These are phyloP conservation scores for Megalopta genalis DNA, from an alignment of 1,140 invertebrate species.

Conservation along the genomic window DNA sequence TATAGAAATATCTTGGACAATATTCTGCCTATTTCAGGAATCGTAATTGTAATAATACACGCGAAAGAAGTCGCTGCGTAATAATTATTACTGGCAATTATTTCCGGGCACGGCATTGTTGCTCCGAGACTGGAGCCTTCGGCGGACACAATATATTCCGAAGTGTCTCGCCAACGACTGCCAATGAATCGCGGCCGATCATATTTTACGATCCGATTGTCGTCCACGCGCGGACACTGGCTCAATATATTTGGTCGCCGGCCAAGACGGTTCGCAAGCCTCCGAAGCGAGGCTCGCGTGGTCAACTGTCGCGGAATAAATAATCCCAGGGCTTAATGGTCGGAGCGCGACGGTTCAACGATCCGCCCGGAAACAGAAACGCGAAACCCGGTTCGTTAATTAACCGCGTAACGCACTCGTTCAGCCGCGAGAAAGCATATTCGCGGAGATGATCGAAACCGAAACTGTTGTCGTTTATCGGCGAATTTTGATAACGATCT, in stretches of 20 bases:
- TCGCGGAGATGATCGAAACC: too few relatives aligned
- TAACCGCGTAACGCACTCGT: too few relatives aligned
- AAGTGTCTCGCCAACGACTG: not conserved
- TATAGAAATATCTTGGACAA: too few relatives aligned
- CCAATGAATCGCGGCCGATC: not conserved
- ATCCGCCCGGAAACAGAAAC: not conserved
- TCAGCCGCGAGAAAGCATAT: too few relatives aligned
- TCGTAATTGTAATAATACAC: too few relatives aligned
- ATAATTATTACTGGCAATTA: not conserved
- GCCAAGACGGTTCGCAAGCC: conserved; percentile 1
- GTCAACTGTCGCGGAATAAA: conserved; percentile 27
- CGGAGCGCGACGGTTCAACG: conserved; percentile 17
- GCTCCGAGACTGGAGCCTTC: not conserved
- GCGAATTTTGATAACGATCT: too few relatives aligned
- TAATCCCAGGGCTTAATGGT: conserved; percentile 28
- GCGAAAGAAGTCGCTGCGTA: not conserved
- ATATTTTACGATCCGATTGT: not conserved
- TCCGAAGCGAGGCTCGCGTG: not conserved
- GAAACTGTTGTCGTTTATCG: too few relatives aligned
- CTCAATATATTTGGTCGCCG: conserved; percentile 10
- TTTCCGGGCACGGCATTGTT: not conserved
- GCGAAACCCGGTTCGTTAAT: too few relatives aligned
- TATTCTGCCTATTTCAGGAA: too few relatives aligned
- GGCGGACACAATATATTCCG: not conserved
- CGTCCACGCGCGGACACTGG: too few relatives aligned